Percentiles rank a stretch among this genome's conserved stretches.
phyloP scores from a whole-genome alignment of 2,797 vertebrate genomes.

The Gymnocypris eckloni region DNA sequence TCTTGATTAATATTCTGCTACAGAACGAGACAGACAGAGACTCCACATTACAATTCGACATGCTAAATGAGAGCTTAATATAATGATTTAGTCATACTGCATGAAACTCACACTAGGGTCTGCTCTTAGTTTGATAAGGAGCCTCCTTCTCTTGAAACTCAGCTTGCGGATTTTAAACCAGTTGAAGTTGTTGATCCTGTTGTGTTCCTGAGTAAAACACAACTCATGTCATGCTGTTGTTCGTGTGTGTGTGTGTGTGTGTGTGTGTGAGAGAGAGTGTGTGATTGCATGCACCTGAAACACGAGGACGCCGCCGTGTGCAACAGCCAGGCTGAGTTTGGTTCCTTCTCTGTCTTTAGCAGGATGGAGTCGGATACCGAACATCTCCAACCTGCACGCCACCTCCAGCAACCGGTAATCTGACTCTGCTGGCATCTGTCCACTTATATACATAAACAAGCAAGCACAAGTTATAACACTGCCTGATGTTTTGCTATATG shows the following conservation, averaged over 20 bases:
- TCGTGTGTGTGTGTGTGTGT: not conserved
- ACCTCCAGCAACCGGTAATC: slow-evolving; percentile 96
- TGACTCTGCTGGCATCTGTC: slow-evolving; percentile 95
- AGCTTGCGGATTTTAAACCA: slow-evolving; percentile 98
- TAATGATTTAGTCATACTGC: not conserved
- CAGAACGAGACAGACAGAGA: slow-evolving; percentile 7
- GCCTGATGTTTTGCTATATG: not conserved
- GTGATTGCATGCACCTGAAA: slow-evolving; percentile 85
- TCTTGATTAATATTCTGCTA: slow-evolving; percentile 91
- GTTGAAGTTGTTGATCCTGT: slow-evolving; percentile 96
- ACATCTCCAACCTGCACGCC: slow-evolving; percentile 93
- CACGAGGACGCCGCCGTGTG: slow-evolving; percentile 93
- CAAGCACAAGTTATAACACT: slow-evolving; percentile 32
- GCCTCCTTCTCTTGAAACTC: slow-evolving; percentile 98
- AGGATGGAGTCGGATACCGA: slow-evolving; percentile 91
- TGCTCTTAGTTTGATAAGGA: slow-evolving; percentile 94
- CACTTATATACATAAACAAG: slow-evolving; percentile 76
- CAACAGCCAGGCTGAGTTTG: slow-evolving; percentile 91
- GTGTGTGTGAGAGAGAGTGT: not conserved
- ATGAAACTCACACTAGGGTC: slow-evolving; percentile 89
- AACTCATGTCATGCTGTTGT: not conserved
- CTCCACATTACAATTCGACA: not conserved
- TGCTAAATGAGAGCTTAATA: not conserved
- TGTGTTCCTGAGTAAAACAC: slow-evolving; percentile 83
- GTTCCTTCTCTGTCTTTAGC: slow-evolving; percentile 96